Conservation (phyloP, 2,797 vertebrate genomes). For the Somateria mollissima region DNA sequence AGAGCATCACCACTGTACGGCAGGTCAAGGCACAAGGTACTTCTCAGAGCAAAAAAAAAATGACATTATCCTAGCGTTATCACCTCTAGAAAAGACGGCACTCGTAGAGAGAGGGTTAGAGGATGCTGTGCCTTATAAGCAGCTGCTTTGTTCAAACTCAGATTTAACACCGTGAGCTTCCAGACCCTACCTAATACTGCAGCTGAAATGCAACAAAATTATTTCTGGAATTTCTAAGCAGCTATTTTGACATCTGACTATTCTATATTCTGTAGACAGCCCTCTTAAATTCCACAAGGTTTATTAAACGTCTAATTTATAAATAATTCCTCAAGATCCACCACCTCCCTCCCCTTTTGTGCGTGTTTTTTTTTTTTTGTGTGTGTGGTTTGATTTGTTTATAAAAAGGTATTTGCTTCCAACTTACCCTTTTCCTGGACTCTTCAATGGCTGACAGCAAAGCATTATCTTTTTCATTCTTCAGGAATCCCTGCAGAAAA, state of each 20-base stretch:
- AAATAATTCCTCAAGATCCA: neutral
- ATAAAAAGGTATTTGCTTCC: neutral
- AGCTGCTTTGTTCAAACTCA: neutral
- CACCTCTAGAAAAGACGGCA: neutral
- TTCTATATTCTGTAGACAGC: neutral
- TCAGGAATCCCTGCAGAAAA: conserved; percentile 90
- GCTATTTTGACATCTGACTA: neutral
- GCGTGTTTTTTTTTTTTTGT: neutral
- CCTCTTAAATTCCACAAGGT: neutral
- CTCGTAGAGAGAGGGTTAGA: accelerated
- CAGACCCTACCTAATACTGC: neutral
- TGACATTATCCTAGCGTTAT: no score
- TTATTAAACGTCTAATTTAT: neutral
- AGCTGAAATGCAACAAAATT: neutral
- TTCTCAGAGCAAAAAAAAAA: neutral
- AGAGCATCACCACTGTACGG: accelerated
- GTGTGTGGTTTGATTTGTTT: neutral
- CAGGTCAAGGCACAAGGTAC: neutral
- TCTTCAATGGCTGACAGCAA: conserved; percentile 97
- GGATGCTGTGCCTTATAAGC: neutral
- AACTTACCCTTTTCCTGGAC: conserved; percentile 93
- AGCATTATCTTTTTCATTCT: conserved; percentile 98
- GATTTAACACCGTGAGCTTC: neutral
- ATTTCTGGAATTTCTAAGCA: neutral
- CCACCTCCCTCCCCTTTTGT: neutral